phyloP scores from a whole-genome alignment of 2,113 vertebrate genomes.

The Nerophis lumbriciformis region DNA sequence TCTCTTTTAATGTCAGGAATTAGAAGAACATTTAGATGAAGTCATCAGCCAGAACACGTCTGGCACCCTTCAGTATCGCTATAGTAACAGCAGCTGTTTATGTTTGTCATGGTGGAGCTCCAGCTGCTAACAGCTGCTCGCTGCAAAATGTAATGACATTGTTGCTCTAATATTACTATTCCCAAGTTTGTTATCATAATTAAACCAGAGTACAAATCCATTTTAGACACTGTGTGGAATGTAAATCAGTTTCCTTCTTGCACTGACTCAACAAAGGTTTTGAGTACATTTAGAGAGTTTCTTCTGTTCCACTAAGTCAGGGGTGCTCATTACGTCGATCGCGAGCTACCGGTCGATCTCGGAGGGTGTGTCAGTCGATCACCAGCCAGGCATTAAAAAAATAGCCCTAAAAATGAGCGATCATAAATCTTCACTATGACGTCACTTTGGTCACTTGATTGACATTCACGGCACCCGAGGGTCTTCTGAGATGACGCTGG shows the following conservation, averaged over 20 bases:
- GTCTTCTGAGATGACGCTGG: too few species aligned
- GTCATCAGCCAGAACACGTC: slow-evolving; percentile 1
- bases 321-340: too few species aligned
- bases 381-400: too few species aligned
- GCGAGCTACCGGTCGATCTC: too few species aligned
- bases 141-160: background rate
- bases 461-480: too few species aligned
- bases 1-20: background rate
- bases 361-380: too few species aligned
- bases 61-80: background rate
- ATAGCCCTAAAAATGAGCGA: too few species aligned
- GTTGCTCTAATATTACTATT: background rate
- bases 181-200: background rate
- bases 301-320: too few species aligned
- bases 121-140: background rate
- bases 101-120: background rate
- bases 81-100: background rate
- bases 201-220: background rate
- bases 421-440: too few species aligned
- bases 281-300: too few species aligned
- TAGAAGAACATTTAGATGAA: background rate
- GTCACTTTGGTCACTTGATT: too few species aligned
- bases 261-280: too few species aligned
- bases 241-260: background rate
- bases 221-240: background rate